phyloP scores from a whole-genome alignment of 2,113 vertebrate genomes.

The Tenebrosternarchus preto region DNA sequence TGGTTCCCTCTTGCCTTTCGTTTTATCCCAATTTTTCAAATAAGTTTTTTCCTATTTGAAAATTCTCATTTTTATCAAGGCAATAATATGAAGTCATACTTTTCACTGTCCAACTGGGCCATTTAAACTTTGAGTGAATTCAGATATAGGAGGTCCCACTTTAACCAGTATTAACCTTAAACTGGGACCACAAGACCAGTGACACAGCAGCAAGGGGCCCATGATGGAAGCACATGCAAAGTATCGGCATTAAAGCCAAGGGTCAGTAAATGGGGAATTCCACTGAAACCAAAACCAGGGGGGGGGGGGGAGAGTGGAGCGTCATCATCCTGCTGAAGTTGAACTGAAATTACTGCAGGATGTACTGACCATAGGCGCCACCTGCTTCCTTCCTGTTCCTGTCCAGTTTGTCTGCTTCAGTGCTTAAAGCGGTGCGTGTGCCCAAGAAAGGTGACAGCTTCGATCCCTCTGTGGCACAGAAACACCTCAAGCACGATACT shows the following conservation, averaged over 20 bases:
- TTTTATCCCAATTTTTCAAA: neutral
- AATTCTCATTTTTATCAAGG: neutral
- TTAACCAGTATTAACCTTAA: slow-evolving; percentile 21
- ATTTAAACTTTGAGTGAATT: slow-evolving; percentile 34
- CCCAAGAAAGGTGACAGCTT: slow-evolving; percentile 24
- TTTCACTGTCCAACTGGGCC: slow-evolving; percentile 35
- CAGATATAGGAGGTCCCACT: slow-evolving; percentile 27
- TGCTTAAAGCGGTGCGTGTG: neutral
- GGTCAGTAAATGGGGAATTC: slow-evolving; percentile 4
- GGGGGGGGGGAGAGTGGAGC: no score
- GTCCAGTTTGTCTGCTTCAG: slow-evolving; percentile 16
- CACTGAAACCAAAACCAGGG: no score
- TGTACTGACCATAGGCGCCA: neutral
- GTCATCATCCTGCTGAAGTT: slow-evolving; percentile 18
- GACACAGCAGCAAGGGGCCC: neutral
- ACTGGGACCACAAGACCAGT: slow-evolving; percentile 19
- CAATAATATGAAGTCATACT: neutral
- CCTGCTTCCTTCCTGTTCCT: slow-evolving; percentile 32
- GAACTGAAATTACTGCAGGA: neutral
- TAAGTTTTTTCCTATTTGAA: neutral
- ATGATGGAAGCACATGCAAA: neutral
- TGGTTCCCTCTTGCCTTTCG: neutral
- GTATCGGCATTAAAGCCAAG: no score
- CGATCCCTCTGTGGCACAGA: neutral
- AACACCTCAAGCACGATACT: no score